Evolutionary conservation across 2,113 vertebrate genomes (phyloP), one percentile per base, ranked within the genome.

Genomic region (Narcine bancroftii): DNA sequence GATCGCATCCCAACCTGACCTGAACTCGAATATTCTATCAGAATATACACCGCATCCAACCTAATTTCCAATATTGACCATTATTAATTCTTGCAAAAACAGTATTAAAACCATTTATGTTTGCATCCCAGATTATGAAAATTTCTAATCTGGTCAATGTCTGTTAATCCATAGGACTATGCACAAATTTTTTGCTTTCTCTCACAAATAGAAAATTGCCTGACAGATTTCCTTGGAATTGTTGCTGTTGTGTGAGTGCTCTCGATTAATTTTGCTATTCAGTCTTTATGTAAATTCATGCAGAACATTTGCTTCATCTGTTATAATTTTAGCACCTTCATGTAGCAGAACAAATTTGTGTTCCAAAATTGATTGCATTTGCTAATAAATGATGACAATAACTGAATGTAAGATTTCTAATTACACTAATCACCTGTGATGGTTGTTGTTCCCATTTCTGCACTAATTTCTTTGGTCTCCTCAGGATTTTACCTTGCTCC

Each of bases 241-340:
- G 33, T 87, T 53, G 60, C 53, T 87, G 81, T n/a, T 1, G 0
- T 17, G 6, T 7, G 53, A 87, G 53, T 39, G 81, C 79, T 10
- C n/a, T 36, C 60, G 53, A 53, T 87, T 60, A 60, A 87, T 63
- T 60, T 63, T 87, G 53, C 56, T 60, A 87, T 87, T 87, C 81
- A 87, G 56, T 87, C 53, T 87, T 87, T 60, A 63, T 87, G 81
- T 63, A 87, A 63, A 87, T 87, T 33, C 56, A 87, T 60, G 56
- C 81, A 87, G n/a, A 60, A 87, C 81, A 87, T 87, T 87, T 33
- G 33, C n/a, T 60, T 87, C 53, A 63, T 60, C 81, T 87, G 50
- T 60, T 87, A 87, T 63, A 87, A 87, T 87, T 87, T 87, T 87
- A 87, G 81, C 81, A 36, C 50, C 33, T 85, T 85, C 81, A 60